phyloP scores from a whole-genome alignment of 1,140 invertebrate genomes.

The Episyrphus balteatus region DNA sequence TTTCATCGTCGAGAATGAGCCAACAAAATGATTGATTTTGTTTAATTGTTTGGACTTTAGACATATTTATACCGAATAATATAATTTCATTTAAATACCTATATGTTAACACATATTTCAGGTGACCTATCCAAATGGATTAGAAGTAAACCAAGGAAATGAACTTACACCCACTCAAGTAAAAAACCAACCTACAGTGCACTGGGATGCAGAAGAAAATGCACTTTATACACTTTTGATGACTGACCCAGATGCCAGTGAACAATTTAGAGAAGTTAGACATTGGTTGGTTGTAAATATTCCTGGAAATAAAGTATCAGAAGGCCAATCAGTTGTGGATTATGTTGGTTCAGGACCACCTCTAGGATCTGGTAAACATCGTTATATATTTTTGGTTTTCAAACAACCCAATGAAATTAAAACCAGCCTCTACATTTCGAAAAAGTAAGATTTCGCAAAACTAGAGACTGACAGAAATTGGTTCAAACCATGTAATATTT shows the following conservation, averaged over 20 bases:
- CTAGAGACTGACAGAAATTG: constrained; percentile 10
- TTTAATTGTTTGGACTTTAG: too few relatives aligned
- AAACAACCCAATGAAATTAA: constrained; percentile 50
- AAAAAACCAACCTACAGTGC: constrained; percentile 52
- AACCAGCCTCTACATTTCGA: constrained; percentile 20
- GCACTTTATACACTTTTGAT: constrained; percentile 67
- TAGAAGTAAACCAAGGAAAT: constrained; percentile 56
- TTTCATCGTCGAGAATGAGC: too few relatives aligned
- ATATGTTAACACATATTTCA: constrained; percentile 25
- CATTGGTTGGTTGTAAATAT: constrained; percentile 92
- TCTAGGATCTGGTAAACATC: constrained; percentile 69
- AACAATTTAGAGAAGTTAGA: constrained; percentile 73
- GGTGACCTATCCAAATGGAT: constrained; percentile 49
- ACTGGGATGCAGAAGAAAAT: constrained; percentile 50
- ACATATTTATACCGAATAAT: too few relatives aligned
- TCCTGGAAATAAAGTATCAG: constrained; percentile 60
- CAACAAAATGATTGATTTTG: too few relatives aligned
- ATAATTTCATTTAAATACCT: too few relatives aligned
- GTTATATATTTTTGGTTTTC: constrained; percentile 83
- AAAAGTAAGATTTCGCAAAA: constrained; percentile 16
- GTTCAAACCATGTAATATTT: too few relatives aligned
- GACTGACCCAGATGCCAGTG: constrained; percentile 81
- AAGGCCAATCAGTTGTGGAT: constrained; percentile 64
- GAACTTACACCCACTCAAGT: constrained; percentile 65
- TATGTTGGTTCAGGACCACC: constrained; percentile 86